Base-by-base conservation (phyloP, 2,113 vertebrate species). In the Sebastes fasciatus region DNA sequence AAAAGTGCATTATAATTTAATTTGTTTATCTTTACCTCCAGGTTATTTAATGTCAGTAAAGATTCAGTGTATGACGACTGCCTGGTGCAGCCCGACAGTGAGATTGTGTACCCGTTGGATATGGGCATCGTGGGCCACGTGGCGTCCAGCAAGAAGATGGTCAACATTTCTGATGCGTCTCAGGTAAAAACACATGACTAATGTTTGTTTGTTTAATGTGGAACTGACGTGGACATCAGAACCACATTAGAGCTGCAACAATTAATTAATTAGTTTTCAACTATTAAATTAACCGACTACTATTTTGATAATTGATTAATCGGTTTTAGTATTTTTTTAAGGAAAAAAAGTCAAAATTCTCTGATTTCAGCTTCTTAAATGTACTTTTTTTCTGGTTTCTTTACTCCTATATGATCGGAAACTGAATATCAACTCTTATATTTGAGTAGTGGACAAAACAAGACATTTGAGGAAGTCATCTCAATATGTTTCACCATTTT, bases 61-160 rank as follows among this genome's bases (percentile, higher is more conserved):
- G 95, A 97, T 34, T 89, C 96, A 0, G 6, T 16, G 11, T 85
- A 96, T 0, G 97, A 98, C 0, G 96, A 97, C 1, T 97, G 97
- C 74, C 92, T 98, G 90, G 96, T 98, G 86, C 62, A 16, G 3
- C 96, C 97, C 0, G 97, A 97, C 73, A 95, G 95, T 0, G 97
- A 98, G 93, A 97, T 98, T 0, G 96, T 97, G 23, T 98, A 97
- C 77, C 97, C 97, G 6, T 77, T 98, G 93, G 97, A 97, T 61
- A 94, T 95, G 74, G 97, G 97, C 64, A 94, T 98, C 4, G 93
- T 98, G 89, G 97, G 97, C 26, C 93, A 96, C 0, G 96, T 97
- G 34, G 97, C 96, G 17, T 94, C 96, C 26, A 92, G 91, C 63
- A 98, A 97, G 89, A 97, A 96, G 94, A 94, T 96, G 61, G 52